Evolutionary conservation across 2,113 vertebrate genomes (phyloP), one percentile per base, ranked within the genome.

Genomic region (Chionomys nivalis): DNA sequence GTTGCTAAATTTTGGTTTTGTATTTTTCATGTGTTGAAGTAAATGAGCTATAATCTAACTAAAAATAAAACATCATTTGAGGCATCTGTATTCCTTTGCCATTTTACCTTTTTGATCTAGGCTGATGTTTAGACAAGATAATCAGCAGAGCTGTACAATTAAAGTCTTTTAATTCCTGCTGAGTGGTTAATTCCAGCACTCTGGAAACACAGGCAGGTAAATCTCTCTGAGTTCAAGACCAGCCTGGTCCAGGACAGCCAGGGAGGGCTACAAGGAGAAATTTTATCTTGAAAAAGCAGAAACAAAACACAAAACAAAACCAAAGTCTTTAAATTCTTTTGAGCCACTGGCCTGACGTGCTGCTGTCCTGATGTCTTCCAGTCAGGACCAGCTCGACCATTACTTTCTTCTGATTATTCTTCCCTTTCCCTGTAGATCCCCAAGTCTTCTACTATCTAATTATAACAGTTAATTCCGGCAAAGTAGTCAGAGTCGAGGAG

Each of bases 11-110:
- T 93, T 91, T 68, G 28, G 39, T 23, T 93, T 90, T 23, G 70
- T n/a, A 3, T 81, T 90, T 79, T 96, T 92, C 8, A 44, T 47
- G 83, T 90, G 82, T 82, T 89, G 81, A 89, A 94, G 24, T 17
- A 82, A 93, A 93, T 39, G 23, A 13, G 14, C 12, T 90, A 72
- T 42, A 95, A 70, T 76, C 26, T 91, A 93, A 87, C 31, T 76
- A 83, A 75, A 93, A 91, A 36, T 31, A 93, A 96, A 93, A 66
- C 58, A 47, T 77, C 44, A 61, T 44, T 39, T 73, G 68, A 76
- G 77, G 13, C 77, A 47, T 92, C 55, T 91, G 36, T 63, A 55
- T 87, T 95, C 87, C 47, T 87, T 95, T 95, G 89, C 77, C 47
- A 83, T 52, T 86, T 76, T 90, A 31, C 36, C 52, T 86, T 68